These are phyloP conservation scores for Axinella damicornis DNA, from an alignment of 37 sponge, comb jelly and placozoan species.

Conservation along the genomic window DNA sequence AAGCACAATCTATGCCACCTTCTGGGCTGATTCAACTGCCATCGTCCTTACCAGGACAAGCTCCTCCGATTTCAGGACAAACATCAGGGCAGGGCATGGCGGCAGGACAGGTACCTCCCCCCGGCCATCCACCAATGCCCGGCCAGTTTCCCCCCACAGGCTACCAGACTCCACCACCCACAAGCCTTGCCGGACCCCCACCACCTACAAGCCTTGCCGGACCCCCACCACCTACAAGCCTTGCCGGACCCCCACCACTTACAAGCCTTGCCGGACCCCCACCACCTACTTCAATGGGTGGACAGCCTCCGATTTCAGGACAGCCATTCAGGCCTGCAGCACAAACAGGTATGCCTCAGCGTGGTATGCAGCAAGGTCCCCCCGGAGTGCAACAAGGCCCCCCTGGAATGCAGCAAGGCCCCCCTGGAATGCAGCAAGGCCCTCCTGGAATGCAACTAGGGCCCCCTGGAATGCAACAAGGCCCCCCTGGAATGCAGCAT, in stretches of 20 bases:
- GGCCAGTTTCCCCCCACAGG: no score
- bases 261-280: background rate
- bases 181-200: no score
- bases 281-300: slow-evolving; percentile 17
- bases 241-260: background rate
- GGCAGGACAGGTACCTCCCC: background rate
- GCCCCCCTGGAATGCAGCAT: background rate
- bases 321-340: background rate
- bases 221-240: background rate
- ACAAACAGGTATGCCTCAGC: no score
- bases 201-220: no score
- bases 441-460: background rate
- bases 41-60: background rate
- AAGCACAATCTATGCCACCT: background rate
- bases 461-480: background rate
- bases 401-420: no score
- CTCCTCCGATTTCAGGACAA: background rate
- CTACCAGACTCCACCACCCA: no score
- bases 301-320: background rate
- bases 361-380: background rate
- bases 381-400: background rate
- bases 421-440: background rate
- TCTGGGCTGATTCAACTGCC: background rate
- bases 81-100: background rate
- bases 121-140: background rate